A percentile compares a stretch with the other conserved stretches of the same genome.
These are phyloP conservation scores for Betta splendens DNA, from an alignment of 2,797 vertebrate species.

Conservation along the genomic window DNA sequence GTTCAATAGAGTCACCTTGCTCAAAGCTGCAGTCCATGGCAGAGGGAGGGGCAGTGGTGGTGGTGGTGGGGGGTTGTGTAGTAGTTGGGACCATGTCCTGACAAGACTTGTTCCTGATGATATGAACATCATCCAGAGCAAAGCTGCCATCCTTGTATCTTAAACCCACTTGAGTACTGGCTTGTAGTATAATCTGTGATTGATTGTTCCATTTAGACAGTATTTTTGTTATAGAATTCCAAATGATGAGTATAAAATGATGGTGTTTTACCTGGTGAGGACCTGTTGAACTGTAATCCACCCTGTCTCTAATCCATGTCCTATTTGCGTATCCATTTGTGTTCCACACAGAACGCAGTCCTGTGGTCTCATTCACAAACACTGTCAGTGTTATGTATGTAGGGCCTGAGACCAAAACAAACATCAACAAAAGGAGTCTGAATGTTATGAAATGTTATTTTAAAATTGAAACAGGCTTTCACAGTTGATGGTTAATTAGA, in stretches of 20 bases:
- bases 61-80: conserved; percentile 64
- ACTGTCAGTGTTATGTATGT: conserved; percentile 62
- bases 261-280: conserved; percentile 70
- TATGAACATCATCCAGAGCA: conserved; percentile 77
- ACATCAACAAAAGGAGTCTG: conserved; percentile 10
- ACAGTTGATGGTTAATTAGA: not conserved
- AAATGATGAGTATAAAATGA: not conserved
- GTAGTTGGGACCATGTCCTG: conserved; percentile 59
- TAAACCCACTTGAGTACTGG: rapidly evolving
- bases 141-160: not conserved
- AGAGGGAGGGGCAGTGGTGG: conserved; percentile 60
- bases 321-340: conserved; percentile 40
- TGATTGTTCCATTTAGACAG: not conserved
- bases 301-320: conserved; percentile 66
- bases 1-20: conserved; percentile 61
- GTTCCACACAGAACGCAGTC: conserved; percentile 64
- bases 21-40: conserved; percentile 81
- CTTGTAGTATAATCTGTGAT: conserved; percentile 78
- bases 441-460: not conserved
- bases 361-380: conserved; percentile 70
- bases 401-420: conserved; percentile 23
- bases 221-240: not conserved
- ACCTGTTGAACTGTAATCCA: conserved; percentile 74
- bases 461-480: not conserved
- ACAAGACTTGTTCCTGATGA: conserved; percentile 67